These are phyloP conservation scores for Diorhabda elongata DNA, from an alignment of 1,140 invertebrate genomes.

Conservation along the genomic window DNA sequence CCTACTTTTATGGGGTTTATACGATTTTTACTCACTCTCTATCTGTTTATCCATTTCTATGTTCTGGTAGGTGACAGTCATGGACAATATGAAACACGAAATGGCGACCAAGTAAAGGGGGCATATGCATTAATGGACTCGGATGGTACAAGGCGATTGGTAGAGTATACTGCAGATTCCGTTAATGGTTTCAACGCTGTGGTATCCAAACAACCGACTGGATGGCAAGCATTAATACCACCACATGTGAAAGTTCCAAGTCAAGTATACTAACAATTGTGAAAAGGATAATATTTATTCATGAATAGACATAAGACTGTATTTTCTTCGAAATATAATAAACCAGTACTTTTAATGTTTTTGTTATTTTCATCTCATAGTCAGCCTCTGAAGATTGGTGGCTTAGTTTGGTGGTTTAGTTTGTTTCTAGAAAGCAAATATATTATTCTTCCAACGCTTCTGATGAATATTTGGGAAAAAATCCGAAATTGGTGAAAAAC, in stretches of 20 bases:
- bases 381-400: too few relatives aligned
- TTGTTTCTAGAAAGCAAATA: too few relatives aligned
- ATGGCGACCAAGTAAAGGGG: slow-evolving; percentile 59
- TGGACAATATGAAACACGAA: slow-evolving; percentile 53
- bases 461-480: too few relatives aligned
- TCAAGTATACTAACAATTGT: background rate
- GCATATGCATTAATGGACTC: slow-evolving; percentile 61
- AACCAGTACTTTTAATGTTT: too few relatives aligned
- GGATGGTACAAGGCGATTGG: slow-evolving; percentile 54
- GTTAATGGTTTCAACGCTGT: slow-evolving; percentile 53
- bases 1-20: too few relatives aligned
- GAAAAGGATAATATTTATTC: background rate
- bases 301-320: background rate
- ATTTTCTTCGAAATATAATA: too few relatives aligned
- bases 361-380: too few relatives aligned
- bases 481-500: too few relatives aligned
- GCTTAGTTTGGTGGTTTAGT: too few relatives aligned
- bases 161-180: slow-evolving; percentile 63
- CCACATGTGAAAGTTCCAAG: background rate
- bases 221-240: slow-evolving; percentile 28
- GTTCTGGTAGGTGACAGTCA: slow-evolving; percentile 56
- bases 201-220: slow-evolving; percentile 42
- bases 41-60: slow-evolving; percentile 24
- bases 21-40: background rate
- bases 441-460: too few relatives aligned